These are phyloP conservation scores for Podarcis siculus DNA, from an alignment of 2,797 vertebrate genomes.

Conservation along the genomic window DNA sequence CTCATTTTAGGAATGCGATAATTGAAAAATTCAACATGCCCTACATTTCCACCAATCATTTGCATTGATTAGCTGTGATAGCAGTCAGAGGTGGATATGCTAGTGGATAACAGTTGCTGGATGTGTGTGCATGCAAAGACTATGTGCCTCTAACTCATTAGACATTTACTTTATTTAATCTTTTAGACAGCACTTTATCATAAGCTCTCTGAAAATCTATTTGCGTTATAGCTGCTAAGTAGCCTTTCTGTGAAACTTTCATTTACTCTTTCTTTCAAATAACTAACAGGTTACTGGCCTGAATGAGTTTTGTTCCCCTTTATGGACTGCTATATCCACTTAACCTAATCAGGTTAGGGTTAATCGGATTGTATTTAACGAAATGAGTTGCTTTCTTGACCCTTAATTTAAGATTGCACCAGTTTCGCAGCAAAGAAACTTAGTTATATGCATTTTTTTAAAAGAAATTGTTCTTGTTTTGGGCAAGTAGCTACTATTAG, in stretches of 20 bases:
- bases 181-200: constrained; percentile 66
- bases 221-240: constrained; percentile 69
- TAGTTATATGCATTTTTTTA: no score
- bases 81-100: background rate
- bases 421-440: background rate
- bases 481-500: background rate
- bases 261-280: constrained; percentile 61
- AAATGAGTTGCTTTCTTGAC: constrained; percentile 37
- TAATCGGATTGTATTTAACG: constrained; percentile 36
- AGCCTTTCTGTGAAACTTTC: constrained; percentile 70
- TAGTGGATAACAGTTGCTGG: background rate
- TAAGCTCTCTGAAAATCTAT: constrained; percentile 57
- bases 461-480: background rate
- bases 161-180: constrained; percentile 65
- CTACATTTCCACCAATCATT: no score
- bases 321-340: constrained; percentile 27
- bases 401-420: constrained; percentile 38
- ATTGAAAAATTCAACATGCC: no score
- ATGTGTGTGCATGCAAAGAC: background rate
- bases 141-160: constrained; percentile 15
- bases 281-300: constrained; percentile 53
- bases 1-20: no score
- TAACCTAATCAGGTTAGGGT: constrained; percentile 32
- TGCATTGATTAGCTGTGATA: background rate
- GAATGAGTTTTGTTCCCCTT: background rate